A percentile compares a stretch with the other conserved stretches of the same genome.
phyloP scores from a whole-genome alignment of 2,797 vertebrate species.

The Nannoperca obscura region DNA sequence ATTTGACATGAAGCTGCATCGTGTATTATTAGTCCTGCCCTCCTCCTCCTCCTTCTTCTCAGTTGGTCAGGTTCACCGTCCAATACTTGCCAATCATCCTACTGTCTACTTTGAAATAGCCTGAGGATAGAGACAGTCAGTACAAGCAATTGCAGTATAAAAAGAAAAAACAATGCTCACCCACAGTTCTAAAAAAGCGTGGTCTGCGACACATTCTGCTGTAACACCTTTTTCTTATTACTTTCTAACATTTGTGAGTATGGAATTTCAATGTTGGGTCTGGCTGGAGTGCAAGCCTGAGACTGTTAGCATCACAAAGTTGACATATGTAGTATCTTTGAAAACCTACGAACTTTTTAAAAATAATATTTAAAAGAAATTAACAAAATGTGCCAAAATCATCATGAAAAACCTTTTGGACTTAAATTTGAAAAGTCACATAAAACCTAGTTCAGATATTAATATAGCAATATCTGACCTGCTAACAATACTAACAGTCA shows the following conservation, averaged over 20 bases:
- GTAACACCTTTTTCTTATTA: background rate
- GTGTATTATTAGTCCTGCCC: constrained; percentile 41
- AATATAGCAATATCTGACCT: background rate
- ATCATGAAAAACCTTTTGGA: background rate
- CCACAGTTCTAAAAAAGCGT: constrained; percentile 1
- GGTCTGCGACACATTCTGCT: constrained; percentile 9
- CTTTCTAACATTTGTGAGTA: constrained; percentile 18
- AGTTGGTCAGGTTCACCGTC: constrained; percentile 47
- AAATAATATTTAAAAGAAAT: background rate
- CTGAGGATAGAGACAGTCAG: constrained; percentile 31
- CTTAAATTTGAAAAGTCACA: background rate
- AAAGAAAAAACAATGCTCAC: constrained; percentile 7
- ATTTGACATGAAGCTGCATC: constrained; percentile 6
- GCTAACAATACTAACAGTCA: background rate
- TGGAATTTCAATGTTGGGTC: background rate
- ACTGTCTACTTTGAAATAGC: constrained; percentile 50
- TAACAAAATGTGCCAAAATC: background rate
- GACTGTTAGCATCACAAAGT: background rate
- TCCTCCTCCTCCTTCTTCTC: constrained; percentile 36
- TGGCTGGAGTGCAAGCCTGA: background rate
- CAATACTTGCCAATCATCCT: constrained; percentile 58
- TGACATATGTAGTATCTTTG: background rate
- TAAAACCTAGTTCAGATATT: background rate
- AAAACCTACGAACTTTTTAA: background rate
- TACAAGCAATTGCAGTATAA: constrained; percentile 7